These are phyloP conservation scores for Phoebastria nigripes DNA, from an alignment of 2,797 vertebrate species.

Conservation along the genomic window DNA sequence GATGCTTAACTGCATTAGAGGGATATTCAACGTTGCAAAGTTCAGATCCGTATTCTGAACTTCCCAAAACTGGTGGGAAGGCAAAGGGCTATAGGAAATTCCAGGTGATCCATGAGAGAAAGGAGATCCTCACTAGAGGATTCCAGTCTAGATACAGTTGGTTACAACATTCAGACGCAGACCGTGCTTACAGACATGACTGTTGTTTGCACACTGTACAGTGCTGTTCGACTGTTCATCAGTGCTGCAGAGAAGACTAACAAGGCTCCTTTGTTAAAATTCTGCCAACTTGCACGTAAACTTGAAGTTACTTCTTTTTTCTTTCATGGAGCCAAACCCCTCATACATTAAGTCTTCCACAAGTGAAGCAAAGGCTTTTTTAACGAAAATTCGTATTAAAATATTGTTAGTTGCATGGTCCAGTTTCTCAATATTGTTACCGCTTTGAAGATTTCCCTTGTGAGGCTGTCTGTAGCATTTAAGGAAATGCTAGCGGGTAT, in stretches of 20 bases:
- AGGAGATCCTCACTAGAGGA: fast-evolving
- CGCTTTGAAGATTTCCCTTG: neutral
- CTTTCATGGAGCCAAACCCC: neutral
- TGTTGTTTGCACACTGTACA: no score
- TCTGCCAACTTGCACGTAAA: neutral
- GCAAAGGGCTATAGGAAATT: neutral
- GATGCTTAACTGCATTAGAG: neutral
- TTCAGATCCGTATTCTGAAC: neutral
- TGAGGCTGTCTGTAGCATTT: no score
- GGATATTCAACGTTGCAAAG: neutral
- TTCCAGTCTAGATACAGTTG: no score
- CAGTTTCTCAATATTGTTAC: neutral
- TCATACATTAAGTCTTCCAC: neutral
- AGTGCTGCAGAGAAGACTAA: neutral
- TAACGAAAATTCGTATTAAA: neutral
- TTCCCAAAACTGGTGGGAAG: neutral
- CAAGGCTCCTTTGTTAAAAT: neutral
- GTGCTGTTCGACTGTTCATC: neutral
- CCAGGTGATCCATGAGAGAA: neutral
- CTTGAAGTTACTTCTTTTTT: neutral
- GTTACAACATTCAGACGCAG: no score
- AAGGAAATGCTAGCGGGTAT: fast-evolving
- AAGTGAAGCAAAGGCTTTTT: neutral
- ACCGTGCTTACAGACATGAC: fast-evolving
- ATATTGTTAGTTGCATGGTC: neutral